Base-by-base conservation (phyloP, 1,140 invertebrate species). In the Pollicipes pollicipes region DNA sequence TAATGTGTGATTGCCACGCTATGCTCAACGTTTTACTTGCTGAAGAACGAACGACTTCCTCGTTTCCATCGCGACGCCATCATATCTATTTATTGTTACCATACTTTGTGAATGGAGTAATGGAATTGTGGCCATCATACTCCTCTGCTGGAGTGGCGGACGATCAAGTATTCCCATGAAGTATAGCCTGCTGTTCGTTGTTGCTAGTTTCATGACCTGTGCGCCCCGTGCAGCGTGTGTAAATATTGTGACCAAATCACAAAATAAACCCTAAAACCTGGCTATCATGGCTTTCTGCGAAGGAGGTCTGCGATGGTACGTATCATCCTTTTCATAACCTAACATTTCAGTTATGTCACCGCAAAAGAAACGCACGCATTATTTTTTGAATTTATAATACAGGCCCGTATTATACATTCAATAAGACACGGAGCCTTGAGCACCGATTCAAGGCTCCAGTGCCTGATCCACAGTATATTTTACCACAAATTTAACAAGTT, bases 71-170 rank as follows among this genome's bases (percentile, higher is more conserved):
- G 45, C 24, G 24, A 10, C 45, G 45, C 45, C 45, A 58, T 58
- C 45, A 58, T 58, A 58, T 58, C 45, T 58, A 58, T 58, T 58
- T 58, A 58, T 58, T 58, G 45, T 58, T 58, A 58, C 45, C 45
- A 58, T 58, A 58, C 45, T 58, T 58, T 58, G 45, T 58, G 45
- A 58, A 58, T 58, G 45, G 45, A 58, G 45, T 58, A 21, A 10
- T 58, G 45, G 45, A 10, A 58, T 58, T 10, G 8, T 58, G 45
- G 45, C 45, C 10, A 21, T 24, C 17, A n/a, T n/a, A n/a, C 45
- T 58, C 45, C 45, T 10, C 17, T 24, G 45, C 13, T 21, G 45
- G 45, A 58, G 45, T 6, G 13, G 45, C 17, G 45, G 10, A 21
- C 45, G 13, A 21, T 58, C 45, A 58, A 58, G 45, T 58, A 58